Percentiles rank a stretch among this genome's conserved stretches.
Evolutionary conservation across 1,140 invertebrate species (phyloP).

Genomic region (Bombus impatiens): DNA sequence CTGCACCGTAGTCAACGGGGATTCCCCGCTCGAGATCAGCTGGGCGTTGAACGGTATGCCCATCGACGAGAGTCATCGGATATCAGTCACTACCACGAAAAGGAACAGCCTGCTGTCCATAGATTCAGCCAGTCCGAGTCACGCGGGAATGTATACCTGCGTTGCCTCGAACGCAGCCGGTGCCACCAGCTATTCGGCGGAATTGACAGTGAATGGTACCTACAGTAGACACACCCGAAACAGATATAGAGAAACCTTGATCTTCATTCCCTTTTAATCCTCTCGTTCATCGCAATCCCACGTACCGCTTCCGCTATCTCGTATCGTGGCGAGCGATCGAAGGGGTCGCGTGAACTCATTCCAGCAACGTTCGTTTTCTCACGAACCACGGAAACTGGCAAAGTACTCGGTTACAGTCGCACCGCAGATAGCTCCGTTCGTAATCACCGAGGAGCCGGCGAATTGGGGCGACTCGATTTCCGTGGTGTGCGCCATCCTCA

Average conservation of each 20-base stretch:
- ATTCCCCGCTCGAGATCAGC: slow-evolving; percentile 84
- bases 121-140: slow-evolving; percentile 83
- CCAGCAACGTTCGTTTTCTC: background rate
- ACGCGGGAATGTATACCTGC: slow-evolving; percentile 88
- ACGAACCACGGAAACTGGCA: background rate
- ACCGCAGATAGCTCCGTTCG: slow-evolving; percentile 82
- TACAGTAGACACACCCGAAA: slow-evolving; percentile 21
- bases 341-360: too few relatives aligned
- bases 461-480: slow-evolving; percentile 83
- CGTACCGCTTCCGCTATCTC: background rate
- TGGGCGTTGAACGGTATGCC: slow-evolving; percentile 84
- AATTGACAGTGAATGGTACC: slow-evolving; percentile 89
- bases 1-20: slow-evolving; percentile 86
- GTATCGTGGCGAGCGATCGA: too few relatives aligned
- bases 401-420: slow-evolving; percentile 76
- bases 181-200: slow-evolving; percentile 85
- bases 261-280: background rate
- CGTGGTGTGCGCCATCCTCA: slow-evolving; percentile 84
- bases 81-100: slow-evolving; percentile 80
- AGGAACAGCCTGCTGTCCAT: slow-evolving; percentile 83
- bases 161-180: slow-evolving; percentile 90
- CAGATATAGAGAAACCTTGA: slow-evolving; percentile 3
- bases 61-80: slow-evolving; percentile 69
- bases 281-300: background rate
- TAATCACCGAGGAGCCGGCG: slow-evolving; percentile 81